Conservation (phyloP, 2,888 invertebrate genomes). For the Apoderus coryli region DNA sequence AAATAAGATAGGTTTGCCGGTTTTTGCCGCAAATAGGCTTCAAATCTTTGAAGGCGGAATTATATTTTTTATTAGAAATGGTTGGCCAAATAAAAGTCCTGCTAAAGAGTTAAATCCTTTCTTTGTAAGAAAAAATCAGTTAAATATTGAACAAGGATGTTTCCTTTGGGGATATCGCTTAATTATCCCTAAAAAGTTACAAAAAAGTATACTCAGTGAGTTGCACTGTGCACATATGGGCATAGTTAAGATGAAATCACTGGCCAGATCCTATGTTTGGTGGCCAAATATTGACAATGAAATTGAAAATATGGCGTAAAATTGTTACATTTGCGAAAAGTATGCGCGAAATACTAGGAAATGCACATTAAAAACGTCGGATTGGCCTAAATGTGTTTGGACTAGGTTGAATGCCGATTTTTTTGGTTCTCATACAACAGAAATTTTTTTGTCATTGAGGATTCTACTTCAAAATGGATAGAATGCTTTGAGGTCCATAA, state of each 20-base stretch:
- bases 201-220: background rate
- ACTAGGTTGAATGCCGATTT: constrained; percentile 1
- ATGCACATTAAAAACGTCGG: background rate
- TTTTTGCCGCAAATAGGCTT: background rate
- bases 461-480: constrained; percentile 1
- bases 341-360: background rate
- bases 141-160: background rate
- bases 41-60: no score
- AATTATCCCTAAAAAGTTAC: constrained; percentile 1
- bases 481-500: constrained; percentile 2
- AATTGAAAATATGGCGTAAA: background rate
- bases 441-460: background rate
- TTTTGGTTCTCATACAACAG: background rate
- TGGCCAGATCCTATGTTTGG: constrained; percentile 1
- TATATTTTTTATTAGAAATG: constrained; percentile 2
- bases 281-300: background rate
- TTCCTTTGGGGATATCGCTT: constrained; percentile 1
- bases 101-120: background rate
- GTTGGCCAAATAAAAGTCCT: background rate
- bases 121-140: background rate
- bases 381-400: background rate
- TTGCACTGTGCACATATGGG: constrained; percentile 1
- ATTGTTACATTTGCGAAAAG: background rate
- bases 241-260: background rate
- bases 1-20: background rate